Conservation (phyloP, 2,797 vertebrate genomes). For the Oceanodroma leucorhoa region DNA sequence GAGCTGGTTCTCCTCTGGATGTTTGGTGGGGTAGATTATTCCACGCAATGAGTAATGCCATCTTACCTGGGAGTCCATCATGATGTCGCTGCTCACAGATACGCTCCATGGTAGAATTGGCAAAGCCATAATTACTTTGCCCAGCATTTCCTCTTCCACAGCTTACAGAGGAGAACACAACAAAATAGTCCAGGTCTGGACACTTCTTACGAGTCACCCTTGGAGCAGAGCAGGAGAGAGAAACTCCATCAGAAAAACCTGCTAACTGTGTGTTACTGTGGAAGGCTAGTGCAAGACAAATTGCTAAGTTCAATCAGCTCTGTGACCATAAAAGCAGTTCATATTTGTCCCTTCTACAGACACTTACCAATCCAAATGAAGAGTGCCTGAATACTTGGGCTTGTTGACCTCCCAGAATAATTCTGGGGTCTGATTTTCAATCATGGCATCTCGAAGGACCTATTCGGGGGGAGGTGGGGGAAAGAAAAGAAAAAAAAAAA, state of each 20-base stretch:
- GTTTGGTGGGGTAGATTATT: not conserved
- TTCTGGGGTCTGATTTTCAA: slow-evolving; percentile 91
- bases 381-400: slow-evolving; percentile 90
- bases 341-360: not conserved
- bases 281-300: not conserved
- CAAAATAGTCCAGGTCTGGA: slow-evolving; percentile 89
- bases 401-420: slow-evolving; percentile 87
- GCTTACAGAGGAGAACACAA: slow-evolving; percentile 95
- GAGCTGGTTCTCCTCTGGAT: not conserved
- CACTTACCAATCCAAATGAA: slow-evolving; percentile 89
- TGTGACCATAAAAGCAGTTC: not conserved
- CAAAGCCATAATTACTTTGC: slow-evolving; percentile 95
- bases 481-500: not conserved
- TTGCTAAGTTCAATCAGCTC: not conserved
- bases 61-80: slow-evolving; percentile 83
- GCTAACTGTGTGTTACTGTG: rapidly evolving
- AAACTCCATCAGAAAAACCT: not conserved
- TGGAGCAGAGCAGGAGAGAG: not conserved
- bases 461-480: not conserved
- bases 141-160: slow-evolving; percentile 94
- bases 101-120: slow-evolving; percentile 96
- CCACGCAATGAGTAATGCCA: not conserved
- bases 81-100: slow-evolving; percentile 88
- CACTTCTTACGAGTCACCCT: slow-evolving; percentile 89
- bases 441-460: slow-evolving; percentile 93